Percentiles rank a stretch among this genome's conserved stretches.
These are phyloP conservation scores for Pterobdella sp. DNA, from an alignment of 2,888 invertebrate species.

Conservation along the genomic window DNA sequence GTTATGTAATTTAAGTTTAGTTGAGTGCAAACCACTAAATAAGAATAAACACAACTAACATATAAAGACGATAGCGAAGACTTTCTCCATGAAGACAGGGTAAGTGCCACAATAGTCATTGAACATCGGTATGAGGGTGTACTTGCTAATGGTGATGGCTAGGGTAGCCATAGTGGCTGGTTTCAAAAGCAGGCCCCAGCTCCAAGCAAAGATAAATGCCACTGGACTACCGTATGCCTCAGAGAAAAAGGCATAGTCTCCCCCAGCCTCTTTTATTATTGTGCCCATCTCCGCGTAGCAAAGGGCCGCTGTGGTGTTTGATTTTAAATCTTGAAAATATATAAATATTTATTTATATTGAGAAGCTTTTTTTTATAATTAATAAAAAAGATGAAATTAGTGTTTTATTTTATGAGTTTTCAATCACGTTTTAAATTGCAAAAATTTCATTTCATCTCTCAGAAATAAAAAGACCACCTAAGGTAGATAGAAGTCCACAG, in stretches of 20 bases:
- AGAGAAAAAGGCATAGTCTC: slow-evolving; percentile 69
- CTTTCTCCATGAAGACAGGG: slow-evolving; percentile 31
- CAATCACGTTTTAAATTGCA: no score
- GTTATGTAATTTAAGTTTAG: background rate
- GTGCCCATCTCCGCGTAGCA: slow-evolving; percentile 65
- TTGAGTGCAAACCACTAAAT: background rate
- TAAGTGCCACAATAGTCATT: slow-evolving; percentile 39
- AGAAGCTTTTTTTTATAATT: background rate
- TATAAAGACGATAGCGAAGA: slow-evolving; percentile 59
- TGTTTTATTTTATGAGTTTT: no score
- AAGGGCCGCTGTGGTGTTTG: slow-evolving; percentile 27
- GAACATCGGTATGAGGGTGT: slow-evolving; percentile 43
- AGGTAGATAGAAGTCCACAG: slow-evolving; percentile 79
- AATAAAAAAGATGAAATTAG: no score
- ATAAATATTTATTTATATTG: background rate
- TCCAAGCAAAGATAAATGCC: slow-evolving; percentile 65
- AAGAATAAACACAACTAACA: slow-evolving; percentile 32
- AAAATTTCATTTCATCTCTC: no score
- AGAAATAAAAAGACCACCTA: no score
- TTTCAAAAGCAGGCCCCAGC: slow-evolving; percentile 43
- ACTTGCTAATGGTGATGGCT: slow-evolving; percentile 51
- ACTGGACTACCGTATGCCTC: slow-evolving; percentile 54
- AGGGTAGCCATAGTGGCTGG: slow-evolving; percentile 52
- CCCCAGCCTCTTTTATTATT: slow-evolving; percentile 68
- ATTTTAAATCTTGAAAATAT: background rate